Evolutionary conservation across 2,797 vertebrate genomes (phyloP).

Genomic region (Moxostoma hubbsi): DNA sequence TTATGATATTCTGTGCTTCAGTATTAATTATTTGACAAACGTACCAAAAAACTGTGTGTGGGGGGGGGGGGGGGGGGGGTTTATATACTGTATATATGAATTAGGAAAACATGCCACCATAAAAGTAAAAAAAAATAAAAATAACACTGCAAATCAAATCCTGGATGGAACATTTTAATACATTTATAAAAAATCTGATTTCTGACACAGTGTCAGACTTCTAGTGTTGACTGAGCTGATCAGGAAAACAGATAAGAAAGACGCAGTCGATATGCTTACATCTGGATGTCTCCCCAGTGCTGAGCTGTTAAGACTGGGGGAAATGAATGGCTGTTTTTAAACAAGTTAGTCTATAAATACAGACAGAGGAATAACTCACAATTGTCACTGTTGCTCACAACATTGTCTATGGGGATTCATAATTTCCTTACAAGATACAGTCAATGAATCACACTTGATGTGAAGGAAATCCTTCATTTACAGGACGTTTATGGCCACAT

Average conservation of each 20-base stretch:
- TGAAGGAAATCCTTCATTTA: background rate
- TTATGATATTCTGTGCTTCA: too few relatives aligned
- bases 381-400: background rate
- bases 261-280: slow-evolving; percentile 22
- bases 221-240: slow-evolving; percentile 17
- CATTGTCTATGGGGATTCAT: slow-evolving; percentile 29
- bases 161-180: too few relatives aligned
- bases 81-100: too few relatives aligned
- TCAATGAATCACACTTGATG: slow-evolving; percentile 5
- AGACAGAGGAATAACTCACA: slow-evolving; percentile 30
- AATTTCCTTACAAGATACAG: slow-evolving; percentile 1
- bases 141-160: too few relatives aligned
- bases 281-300: slow-evolving; percentile 29
- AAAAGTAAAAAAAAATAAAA: too few relatives aligned
- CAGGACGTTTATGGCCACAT: too few relatives aligned
- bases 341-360: slow-evolving; percentile 30
- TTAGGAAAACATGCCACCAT: too few relatives aligned
- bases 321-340: slow-evolving; percentile 30
- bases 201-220: background rate
- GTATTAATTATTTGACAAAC: too few relatives aligned
- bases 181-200: too few relatives aligned
- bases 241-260: background rate
- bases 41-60: too few relatives aligned
- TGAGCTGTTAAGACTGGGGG: slow-evolving; percentile 40
- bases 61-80: too few relatives aligned